Evolutionary conservation across 2,797 vertebrate genomes (phyloP).

Genomic region (Poeciliopsis infans): DNA sequence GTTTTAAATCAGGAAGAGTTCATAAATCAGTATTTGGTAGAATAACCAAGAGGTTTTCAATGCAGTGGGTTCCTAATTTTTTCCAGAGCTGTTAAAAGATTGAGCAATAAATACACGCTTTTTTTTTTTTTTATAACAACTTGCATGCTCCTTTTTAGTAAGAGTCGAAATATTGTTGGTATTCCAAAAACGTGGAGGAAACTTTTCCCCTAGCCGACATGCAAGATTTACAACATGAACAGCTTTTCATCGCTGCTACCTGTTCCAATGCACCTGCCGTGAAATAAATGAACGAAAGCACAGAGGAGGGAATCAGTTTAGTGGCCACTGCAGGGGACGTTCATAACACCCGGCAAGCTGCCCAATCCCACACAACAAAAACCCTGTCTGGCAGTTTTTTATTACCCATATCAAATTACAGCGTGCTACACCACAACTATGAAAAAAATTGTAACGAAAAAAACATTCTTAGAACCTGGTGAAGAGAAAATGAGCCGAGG

Average conservation of each 20-base stretch:
- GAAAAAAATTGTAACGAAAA: slow-evolving; percentile 17
- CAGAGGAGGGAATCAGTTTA: slow-evolving; percentile 59
- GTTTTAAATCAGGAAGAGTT: no score
- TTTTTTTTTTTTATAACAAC: no score
- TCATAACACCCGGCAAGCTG: slow-evolving; percentile 58
- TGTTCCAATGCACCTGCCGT: slow-evolving; percentile 62
- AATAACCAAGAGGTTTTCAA: no score
- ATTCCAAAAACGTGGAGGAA: slow-evolving; percentile 11
- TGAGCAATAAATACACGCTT: neutral
- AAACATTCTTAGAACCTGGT: slow-evolving; percentile 5
- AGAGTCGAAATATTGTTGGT: neutral
- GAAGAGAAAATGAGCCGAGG: slow-evolving; percentile 5
- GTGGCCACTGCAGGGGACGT: slow-evolving; percentile 49
- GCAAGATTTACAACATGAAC: slow-evolving; percentile 28
- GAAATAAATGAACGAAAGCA: slow-evolving; percentile 68
- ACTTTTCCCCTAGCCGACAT: slow-evolving; percentile 28
- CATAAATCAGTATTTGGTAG: no score
- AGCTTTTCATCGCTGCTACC: slow-evolving; percentile 54
- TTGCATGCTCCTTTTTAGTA: neutral
- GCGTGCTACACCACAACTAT: slow-evolving; percentile 33
- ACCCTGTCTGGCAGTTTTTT: slow-evolving; percentile 37
- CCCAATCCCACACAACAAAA: slow-evolving; percentile 44
- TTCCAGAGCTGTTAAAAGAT: no score
- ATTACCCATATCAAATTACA: slow-evolving; percentile 53
- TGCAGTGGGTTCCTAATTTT: no score